Conservation (phyloP, 2,888 invertebrate genomes). For the Ormyrus labotus region DNA sequence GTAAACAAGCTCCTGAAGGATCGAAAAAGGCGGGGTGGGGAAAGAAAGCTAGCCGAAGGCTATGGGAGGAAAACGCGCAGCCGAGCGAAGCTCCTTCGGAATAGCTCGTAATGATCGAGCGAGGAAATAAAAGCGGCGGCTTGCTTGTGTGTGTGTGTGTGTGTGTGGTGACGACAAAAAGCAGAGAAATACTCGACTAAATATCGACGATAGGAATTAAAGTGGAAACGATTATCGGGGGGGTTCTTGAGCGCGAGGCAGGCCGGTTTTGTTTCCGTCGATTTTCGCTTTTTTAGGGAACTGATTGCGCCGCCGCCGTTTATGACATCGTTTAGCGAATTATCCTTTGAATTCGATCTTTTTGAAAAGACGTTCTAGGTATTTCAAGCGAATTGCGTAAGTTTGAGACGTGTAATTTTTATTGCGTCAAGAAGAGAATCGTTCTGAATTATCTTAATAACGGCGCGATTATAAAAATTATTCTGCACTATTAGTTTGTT, state of each 20-base stretch:
- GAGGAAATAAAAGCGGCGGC: slow-evolving; percentile 13
- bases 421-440: too few relatives aligned
- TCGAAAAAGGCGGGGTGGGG: slow-evolving; percentile 18
- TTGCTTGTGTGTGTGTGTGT: background rate
- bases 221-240: slow-evolving; percentile 45
- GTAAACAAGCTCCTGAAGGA: slow-evolving; percentile 51
- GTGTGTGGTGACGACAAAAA: too few relatives aligned
- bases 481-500: too few relatives aligned
- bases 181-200: slow-evolving; percentile 34
- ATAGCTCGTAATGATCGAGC: slow-evolving; percentile 34
- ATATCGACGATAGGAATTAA: slow-evolving; percentile 48
- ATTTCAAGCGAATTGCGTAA: too few relatives aligned
- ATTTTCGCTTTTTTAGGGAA: slow-evolving; percentile 19
- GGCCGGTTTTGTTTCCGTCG: slow-evolving; percentile 53
- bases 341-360: background rate
- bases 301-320: slow-evolving; percentile 20
- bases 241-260: background rate
- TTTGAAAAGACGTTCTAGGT: too few relatives aligned
- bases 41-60: background rate
- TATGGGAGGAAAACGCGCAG: background rate
- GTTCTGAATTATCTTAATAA: too few relatives aligned
- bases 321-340: slow-evolving; percentile 30
- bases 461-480: too few relatives aligned
- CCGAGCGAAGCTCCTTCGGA: slow-evolving; percentile 16
- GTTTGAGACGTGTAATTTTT: too few relatives aligned